Evolutionary conservation across 23 tunicate genomes (phyloP), one percentile per base, ranked within the genome.

Genomic region (Ciona savignyi): DNA sequence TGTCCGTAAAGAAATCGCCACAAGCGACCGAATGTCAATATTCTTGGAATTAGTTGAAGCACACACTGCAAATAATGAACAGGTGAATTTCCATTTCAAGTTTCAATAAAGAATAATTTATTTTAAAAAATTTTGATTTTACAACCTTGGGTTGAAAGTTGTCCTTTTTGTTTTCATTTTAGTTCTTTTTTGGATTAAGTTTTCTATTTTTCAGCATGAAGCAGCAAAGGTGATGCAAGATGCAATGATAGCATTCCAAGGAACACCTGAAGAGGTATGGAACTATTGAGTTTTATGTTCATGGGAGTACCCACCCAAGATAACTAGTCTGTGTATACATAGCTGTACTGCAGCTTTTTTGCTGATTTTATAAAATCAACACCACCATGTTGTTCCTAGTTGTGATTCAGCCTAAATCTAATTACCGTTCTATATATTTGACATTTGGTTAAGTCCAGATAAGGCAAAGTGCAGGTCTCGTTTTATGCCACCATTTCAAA

Each of bases 221-320:
- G 97, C 97, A 29, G 85, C 85, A 28, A 90, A 90, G 73, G 90
- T 90, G 49, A 90, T 90, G 97, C 97, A 90, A 63, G 97, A 90
- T 75, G 97, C 97, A 25, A 79, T 90, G 63, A 84, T 74, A 42
- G 86, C 81, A 29, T 90, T 90, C 35, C 89, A 84, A 79, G 97
- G 97, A 32, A 83, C 97, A 4, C 66, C 97, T 20, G 97, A 90
- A 62, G 90, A 90, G 83, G 97, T 89, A 49, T 4, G 81, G 61
- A 49, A 15, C 15, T 49, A 11, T 49, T 49, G 61, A 15, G 20
- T 49, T 11, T 11, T 11, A 11, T 49, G 61, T 15, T 20, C 20
- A 20, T 20, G 15, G 15, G 61, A 49, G 15, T 49, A 20, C 61
- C 61, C 15, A 49, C 15, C 61, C 61, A 15, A 49, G 61, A n/a